Evolutionary conservation across 2,113 vertebrate genomes (phyloP).

Genomic region (Heloderma charlesbogerti): DNA sequence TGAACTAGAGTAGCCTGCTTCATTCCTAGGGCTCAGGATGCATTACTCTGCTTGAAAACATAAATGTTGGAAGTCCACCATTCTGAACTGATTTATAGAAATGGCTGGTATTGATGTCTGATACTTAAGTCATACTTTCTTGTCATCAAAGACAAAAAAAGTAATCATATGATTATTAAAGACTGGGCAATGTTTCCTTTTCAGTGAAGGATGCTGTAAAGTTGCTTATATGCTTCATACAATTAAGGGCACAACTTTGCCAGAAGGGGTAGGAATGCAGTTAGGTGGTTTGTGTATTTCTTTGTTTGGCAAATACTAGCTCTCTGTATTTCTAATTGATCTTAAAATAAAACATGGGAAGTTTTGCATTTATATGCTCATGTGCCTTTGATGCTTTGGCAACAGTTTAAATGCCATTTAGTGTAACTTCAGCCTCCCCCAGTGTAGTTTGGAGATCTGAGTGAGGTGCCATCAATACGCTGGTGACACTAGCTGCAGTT

Average conservation of each 20-base stretch:
- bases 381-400: not conserved
- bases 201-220: constrained; percentile 12
- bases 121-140: constrained; percentile 14
- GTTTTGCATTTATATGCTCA: not conserved
- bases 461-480: not conserved
- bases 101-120: constrained; percentile 44
- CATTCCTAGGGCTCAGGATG: not conserved
- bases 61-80: not conserved
- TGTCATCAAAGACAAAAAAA: constrained; percentile 48
- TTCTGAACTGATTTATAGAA: constrained; percentile 47
- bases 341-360: constrained; percentile 14
- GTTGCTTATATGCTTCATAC: constrained; percentile 25
- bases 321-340: not conserved
- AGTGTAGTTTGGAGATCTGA: not conserved
- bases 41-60: constrained; percentile 1
- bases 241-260: constrained; percentile 39
- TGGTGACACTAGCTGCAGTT: not conserved
- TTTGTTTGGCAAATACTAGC: constrained; percentile 19
- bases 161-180: not conserved
- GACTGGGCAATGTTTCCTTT: constrained; percentile 31
- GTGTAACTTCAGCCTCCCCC: too few relatives aligned
- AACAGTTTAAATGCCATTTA: not conserved
- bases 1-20: not conserved
- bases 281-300: constrained; percentile 8
- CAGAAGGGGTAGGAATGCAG: constrained; percentile 22